Base-by-base conservation (phyloP, 2,797 vertebrate genomes). In the Darevskia nairensis region DNA sequence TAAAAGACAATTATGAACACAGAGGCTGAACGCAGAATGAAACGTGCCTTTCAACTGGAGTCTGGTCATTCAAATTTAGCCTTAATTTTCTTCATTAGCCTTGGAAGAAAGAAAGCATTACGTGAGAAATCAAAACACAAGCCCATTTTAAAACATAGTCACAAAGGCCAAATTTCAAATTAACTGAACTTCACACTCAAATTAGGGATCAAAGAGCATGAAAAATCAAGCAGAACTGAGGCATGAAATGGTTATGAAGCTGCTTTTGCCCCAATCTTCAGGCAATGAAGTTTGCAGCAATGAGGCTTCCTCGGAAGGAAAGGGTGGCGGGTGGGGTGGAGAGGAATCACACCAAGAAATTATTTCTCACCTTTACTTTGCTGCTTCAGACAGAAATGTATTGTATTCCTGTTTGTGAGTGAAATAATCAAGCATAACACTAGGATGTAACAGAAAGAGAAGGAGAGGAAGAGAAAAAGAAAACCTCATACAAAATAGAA, bases 131-230 rank as follows among this genome's bases (percentile, higher is more conserved):
- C 88, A 93, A 94, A 95, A 92, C 85, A 92, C 39, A 94, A 90
- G 88, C 17, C 11, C 21, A 19, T 90, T 80, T 92, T 90, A 84
- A 92, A 93, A 95, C 80, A 77, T 64, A 87, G 71, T 90, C 17
- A n/a, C 7, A 8, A 91, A 90, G 44, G 85, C 69, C 25, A 88
- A 88, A 93, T 90, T 64, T 91, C 35, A 92, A 93, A 94, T 92
- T 94, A 94, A 93, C 91, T 92, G 85, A 95, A 92, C 92, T 96
- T 95, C 86, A 93, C 41, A 91, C 90, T 85, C 87, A 95, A 95
- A 96, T 94, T 94, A 92, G 61, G 29, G 78, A 95, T 96, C 94
- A 95, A 95, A 96, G 89, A 95, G 89, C 89, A 89, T 88, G 94
- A 93, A 93, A 95, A 96, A 95, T 95, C 91, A 81, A 86, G 87